Evolutionary conservation across 1,140 invertebrate species (phyloP).

Genomic region (Hermetia illucens): DNA sequence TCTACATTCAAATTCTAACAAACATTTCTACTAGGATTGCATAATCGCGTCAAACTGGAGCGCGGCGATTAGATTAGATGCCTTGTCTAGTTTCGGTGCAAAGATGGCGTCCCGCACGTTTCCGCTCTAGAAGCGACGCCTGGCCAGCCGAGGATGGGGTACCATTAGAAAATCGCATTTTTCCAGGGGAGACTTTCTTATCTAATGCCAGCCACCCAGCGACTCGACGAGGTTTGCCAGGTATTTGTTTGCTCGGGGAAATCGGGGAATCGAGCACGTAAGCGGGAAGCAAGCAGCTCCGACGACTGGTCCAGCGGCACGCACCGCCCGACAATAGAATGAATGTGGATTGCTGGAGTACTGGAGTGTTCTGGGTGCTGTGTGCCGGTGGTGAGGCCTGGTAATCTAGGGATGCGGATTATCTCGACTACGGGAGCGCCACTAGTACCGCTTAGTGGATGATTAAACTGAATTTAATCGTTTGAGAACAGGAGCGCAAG

Average conservation of each 20-base stretch:
- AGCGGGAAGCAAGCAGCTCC: neutral
- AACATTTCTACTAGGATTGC: slow-evolving; percentile 28
- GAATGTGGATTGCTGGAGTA: neutral
- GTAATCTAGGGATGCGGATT: no score
- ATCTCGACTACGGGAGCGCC: neutral
- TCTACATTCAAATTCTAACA: slow-evolving; percentile 19
- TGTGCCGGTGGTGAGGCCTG: no score
- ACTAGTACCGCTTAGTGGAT: slow-evolving; percentile 29
- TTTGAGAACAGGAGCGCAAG: slow-evolving; percentile 30
- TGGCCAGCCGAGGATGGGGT: no score
- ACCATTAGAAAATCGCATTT: no score
- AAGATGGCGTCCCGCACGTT: slow-evolving; percentile 19
- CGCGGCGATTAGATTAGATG: slow-evolving; percentile 25
- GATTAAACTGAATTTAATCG: slow-evolving; percentile 33
- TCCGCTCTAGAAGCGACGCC: slow-evolving; percentile 3
- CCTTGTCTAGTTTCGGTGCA: neutral
- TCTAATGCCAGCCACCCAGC: no score
- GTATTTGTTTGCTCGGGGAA: no score
- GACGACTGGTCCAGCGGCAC: neutral
- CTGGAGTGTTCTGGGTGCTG: no score
- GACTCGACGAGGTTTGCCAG: no score
- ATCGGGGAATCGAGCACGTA: slow-evolving; percentile 9
- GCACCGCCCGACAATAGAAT: neutral
- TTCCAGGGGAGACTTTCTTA: no score
- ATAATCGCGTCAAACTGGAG: slow-evolving; percentile 13